Conservation (phyloP, 2,888 invertebrate species). For the Himalopsyche anomala region DNA sequence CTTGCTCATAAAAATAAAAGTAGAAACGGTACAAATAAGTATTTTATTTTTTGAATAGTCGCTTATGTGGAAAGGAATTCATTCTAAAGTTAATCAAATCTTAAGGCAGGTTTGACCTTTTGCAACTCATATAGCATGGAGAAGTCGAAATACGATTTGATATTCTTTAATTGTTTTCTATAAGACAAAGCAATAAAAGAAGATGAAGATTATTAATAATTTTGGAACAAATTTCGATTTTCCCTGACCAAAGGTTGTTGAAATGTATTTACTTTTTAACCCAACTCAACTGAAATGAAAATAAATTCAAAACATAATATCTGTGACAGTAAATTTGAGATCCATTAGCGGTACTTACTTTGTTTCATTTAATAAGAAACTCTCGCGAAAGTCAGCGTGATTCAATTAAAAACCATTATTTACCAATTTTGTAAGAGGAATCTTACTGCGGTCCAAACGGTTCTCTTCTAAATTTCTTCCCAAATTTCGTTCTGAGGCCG, state of each 20-base stretch:
- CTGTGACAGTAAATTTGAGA: slow-evolving; percentile 16
- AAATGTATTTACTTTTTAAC: too few relatives aligned
- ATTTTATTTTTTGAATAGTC: too few relatives aligned
- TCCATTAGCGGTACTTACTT: slow-evolving; percentile 16
- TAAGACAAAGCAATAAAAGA: too few relatives aligned
- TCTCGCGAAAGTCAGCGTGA: slow-evolving; percentile 8
- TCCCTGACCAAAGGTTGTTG: neutral
- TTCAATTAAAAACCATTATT: slow-evolving; percentile 30
- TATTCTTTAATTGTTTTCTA: too few relatives aligned
- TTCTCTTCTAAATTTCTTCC: neutral
- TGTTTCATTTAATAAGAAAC: slow-evolving; percentile 26
- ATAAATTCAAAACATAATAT: slow-evolving; percentile 31
- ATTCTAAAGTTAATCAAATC: too few relatives aligned
- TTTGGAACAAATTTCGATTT: neutral
- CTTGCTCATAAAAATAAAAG: too few relatives aligned
- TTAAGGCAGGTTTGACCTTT: too few relatives aligned
- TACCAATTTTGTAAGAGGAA: slow-evolving; percentile 13
- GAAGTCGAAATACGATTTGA: too few relatives aligned
- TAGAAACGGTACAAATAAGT: too few relatives aligned
- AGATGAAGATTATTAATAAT: too few relatives aligned
- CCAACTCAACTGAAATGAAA: neutral
- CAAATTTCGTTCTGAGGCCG: slow-evolving; percentile 3
- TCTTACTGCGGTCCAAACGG: slow-evolving; percentile 9
- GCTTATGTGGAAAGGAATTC: too few relatives aligned
- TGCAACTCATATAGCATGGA: too few relatives aligned